Percentiles rank a stretch among this genome's conserved stretches.
These are phyloP conservation scores for Cephus nigrinus DNA, from an alignment of 2,888 invertebrate genomes.

Conservation along the genomic window DNA sequence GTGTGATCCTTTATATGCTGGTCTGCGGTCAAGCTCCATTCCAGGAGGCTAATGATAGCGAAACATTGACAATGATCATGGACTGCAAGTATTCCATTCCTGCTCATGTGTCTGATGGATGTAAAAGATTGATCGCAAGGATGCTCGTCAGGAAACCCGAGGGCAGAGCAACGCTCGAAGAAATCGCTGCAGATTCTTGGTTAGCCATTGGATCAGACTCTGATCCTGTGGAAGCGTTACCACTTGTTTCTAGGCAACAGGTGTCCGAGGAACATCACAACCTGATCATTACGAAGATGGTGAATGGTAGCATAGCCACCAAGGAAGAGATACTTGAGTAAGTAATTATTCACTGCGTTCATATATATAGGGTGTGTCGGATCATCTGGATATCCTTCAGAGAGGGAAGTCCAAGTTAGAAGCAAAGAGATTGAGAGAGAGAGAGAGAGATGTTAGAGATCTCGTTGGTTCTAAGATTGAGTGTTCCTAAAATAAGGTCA, in stretches of 20 bases:
- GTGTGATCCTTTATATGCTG: constrained; percentile 98
- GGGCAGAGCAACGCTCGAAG: constrained; percentile 86
- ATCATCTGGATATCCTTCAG: neutral
- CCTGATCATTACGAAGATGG: constrained; percentile 94
- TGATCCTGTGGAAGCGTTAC: constrained; percentile 74
- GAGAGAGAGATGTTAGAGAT: neutral
- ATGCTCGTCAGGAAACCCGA: constrained; percentile 96
- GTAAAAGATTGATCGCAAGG: constrained; percentile 88
- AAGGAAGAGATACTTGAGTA: constrained; percentile 94
- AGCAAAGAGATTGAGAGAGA: too few species aligned
- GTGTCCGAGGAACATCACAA: constrained; percentile 92
- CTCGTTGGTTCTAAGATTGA: neutral
- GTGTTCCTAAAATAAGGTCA: neutral
- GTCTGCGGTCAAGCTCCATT: constrained; percentile 98
- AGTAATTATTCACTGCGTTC: constrained; percentile 52
- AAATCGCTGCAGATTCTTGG: constrained; percentile 92
- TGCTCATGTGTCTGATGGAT: constrained; percentile 84
- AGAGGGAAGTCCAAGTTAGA: neutral
- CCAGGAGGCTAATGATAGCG: constrained; percentile 99
- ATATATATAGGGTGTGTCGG: neutral
- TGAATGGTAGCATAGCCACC: constrained; percentile 92
- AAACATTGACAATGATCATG: constrained; percentile 99
- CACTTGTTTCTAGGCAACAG: constrained; percentile 89
- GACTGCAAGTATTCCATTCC: constrained; percentile 98
- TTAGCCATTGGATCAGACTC: constrained; percentile 70